Evolutionary conservation across 2,888 invertebrate genomes (phyloP), one percentile per base, ranked within the genome.

Genomic region (Pammene fasciana): DNA sequence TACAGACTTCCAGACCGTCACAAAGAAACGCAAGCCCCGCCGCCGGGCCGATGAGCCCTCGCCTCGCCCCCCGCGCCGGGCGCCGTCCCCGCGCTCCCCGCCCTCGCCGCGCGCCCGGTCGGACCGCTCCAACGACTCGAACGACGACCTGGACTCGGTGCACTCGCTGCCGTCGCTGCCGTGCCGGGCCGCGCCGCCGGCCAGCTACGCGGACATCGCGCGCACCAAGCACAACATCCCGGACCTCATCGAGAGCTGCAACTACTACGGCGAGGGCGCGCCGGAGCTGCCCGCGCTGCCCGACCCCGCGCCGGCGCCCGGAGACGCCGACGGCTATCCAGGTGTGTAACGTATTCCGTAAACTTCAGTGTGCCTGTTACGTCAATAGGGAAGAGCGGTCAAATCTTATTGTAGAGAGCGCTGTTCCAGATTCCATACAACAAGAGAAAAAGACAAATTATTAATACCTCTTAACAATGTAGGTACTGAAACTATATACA

Each of bases 131-230:
- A 93, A 93, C 83, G 97, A 96, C 85, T 97, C 97, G 77, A 96
- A 96, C 82, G 94, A 94, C 83, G 96, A 96, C 87, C 93, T 95
- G 80, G 97, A 97, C 83, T 97, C 97, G 14, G 96, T 97, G 75
- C 97, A 97, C 89, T 97, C 97, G 75, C 92, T 97, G 80, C 97
- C 97, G 36, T 94, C 96, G 57, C 93, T 93, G 61, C 73, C 75
- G 26, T 71, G 77, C 50, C 73, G 72, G 77, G 86, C 74, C 78
- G 88, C 79, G 76, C 91, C 80, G 85, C 85, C 67, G 79, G 94
- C 94, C 56, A 97, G 97, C 13, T 97, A 97, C 89, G 97, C 97
- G 0, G 97, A 97, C 81, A 97, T 97, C 79, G 96, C 97, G 64
- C 94, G 95, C 75, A 87, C 88, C 41, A 77, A 88, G 0, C 86